Evolutionary conservation across 2,888 invertebrate genomes (phyloP), one percentile per base, ranked within the genome.

Genomic region (Gonocerus acuteangulatus): DNA sequence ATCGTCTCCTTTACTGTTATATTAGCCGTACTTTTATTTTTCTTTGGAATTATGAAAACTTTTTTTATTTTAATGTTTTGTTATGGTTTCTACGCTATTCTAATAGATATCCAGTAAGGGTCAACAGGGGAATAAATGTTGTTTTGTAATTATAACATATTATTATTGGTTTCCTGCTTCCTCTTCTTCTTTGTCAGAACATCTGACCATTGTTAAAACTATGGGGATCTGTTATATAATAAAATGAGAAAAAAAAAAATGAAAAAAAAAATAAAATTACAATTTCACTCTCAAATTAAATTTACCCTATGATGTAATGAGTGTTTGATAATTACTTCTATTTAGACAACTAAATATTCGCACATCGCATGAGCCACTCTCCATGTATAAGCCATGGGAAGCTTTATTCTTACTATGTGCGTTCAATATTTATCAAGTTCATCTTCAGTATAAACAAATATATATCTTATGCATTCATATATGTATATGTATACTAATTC

Each of bases 121-220:
- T 42, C 57, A 47, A 57, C 36, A 57, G 57, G 44, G 57, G 47
- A 57, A 57, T 57, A 57, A 57, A 57, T 47, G 32, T 47, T 57
- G 18, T 44, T 22, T 44, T 18, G 11, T 19, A 44, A 47, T 11
- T 23, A 18, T 45, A 45, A 42, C 22, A 45, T 47, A 23, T 44
- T 57, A 57, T 57, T 57, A 18, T 57, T 57, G 19, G 57, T 57
- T 47, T 45, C 57, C 57, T 47, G 42, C 34, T 45, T 47, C 57
- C 57, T 23, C 21, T 44, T 47, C 44, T 47, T 57, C n/a, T 57
- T 19, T 47, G 7, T 19, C 27, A 27, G 27, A 27, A 27, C 4
- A 27, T 6, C 27, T 42, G 15, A 42, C 6, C 18, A 16, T 54
- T 54, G 27, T 27, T 27, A 27, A 27, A 27, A 6, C 9, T 27